Percentiles rank a stretch among this genome's conserved stretches.
phyloP scores from a whole-genome alignment of 2,113 vertebrate genomes.

The Rana temporaria region DNA sequence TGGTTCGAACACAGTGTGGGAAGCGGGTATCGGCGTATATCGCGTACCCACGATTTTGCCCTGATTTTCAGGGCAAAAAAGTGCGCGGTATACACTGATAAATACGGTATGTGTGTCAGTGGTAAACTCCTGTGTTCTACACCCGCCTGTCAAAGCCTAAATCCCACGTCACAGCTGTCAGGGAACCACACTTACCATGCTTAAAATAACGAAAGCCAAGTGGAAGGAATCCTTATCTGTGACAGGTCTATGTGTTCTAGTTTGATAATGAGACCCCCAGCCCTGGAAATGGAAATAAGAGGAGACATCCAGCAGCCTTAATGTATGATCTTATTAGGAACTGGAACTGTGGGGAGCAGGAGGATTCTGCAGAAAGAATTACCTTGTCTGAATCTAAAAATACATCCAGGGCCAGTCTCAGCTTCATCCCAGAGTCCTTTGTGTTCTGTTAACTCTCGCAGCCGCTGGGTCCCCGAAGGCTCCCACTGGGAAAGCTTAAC shows the following conservation, averaged over 20 bases:
- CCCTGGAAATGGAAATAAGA: constrained; percentile 9
- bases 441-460: constrained; percentile 5
- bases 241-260: constrained; percentile 15
- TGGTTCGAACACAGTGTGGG: no score
- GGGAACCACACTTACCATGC: background rate
- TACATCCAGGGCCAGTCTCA: background rate
- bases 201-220: background rate
- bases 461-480: constrained; percentile 3
- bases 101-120: no score
- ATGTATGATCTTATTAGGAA: background rate
- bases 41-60: no score
- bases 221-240: background rate
- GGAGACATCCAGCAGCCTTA: background rate
- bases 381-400: constrained; percentile 33
- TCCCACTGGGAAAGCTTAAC: background rate
- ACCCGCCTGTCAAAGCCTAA: background rate
- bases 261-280: constrained; percentile 18
- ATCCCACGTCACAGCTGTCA: background rate
- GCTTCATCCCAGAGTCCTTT: constrained; percentile 12
- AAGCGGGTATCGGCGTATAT: no score
- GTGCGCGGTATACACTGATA: no score
- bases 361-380: background rate
- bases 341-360: background rate
- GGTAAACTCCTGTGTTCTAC: no score
- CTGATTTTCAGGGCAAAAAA: no score